These are phyloP conservation scores for Ceratotherium simum DNA, from an alignment of 2,113 vertebrate species.

Conservation along the genomic window DNA sequence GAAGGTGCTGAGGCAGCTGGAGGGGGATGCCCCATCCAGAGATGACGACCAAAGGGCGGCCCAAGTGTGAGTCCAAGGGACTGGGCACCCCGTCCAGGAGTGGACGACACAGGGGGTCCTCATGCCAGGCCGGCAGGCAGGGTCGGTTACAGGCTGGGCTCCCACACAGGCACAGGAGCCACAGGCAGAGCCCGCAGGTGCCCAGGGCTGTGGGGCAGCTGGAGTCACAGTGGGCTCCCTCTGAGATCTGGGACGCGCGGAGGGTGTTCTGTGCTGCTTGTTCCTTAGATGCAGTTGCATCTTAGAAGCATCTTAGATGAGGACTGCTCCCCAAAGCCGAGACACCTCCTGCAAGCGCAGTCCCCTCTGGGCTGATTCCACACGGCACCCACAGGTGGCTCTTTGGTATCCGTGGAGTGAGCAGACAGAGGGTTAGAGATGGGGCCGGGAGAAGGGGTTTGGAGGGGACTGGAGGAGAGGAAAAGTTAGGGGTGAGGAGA, in stretches of 20 bases:
- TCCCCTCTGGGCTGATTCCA: neutral
- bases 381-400: accelerated
- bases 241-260: accelerated
- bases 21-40: accelerated
- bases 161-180: too few species aligned
- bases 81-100: accelerated
- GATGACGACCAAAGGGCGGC: accelerated
- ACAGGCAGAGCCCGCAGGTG: accelerated
- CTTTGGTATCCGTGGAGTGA: neutral
- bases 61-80: neutral
- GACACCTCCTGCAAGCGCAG: neutral
- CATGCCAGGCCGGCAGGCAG: accelerated
- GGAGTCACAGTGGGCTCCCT: accelerated
- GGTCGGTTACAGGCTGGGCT: too few species aligned
- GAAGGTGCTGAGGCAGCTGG: neutral
- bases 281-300: neutral
- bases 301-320: too few species aligned
- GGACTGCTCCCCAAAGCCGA: neutral
- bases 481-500: too few species aligned
- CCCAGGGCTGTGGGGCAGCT: accelerated
- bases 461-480: neutral
- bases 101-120: accelerated
- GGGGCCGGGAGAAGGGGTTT: neutral
- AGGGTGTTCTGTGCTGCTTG: accelerated
- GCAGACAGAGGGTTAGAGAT: neutral